Evolutionary conservation across 1,140 invertebrate genomes (phyloP), one percentile per base, ranked within the genome.

Genomic region (Parapsyche elsis): DNA sequence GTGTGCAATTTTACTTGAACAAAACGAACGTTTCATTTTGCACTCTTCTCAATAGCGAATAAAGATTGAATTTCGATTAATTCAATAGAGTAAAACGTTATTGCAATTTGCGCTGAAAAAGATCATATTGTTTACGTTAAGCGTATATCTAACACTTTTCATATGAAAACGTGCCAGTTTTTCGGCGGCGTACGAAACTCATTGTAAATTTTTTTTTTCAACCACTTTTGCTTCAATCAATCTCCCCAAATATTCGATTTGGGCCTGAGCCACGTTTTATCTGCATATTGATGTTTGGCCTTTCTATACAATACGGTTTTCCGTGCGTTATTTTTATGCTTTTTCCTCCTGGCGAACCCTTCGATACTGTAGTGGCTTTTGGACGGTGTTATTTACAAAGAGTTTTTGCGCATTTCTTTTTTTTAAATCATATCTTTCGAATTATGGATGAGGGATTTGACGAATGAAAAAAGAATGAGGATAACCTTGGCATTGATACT

Each of bases 141-240:
- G 5, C 61, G 5, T 30, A 16, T 30, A 5, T 23, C 19, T 46
- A 4, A 24, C 26, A 24, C 16, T 71, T 73, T 73, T 46, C 10
- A 26, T 30, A 10, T 30, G 64, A 23, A 67, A 67, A 67, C 24
- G 21, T 9, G 64, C 23, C 64, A 38, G 9, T 16, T 73, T 46
- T 71, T 71, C 67, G 30, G 5, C 57, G 19, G 45, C 71, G 38
- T 14, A 46, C 45, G 24, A 46, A 74, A 74, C n/a, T 23, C 49
- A 75, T 75, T 75, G 73, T 75, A 75, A 75, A 75, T 75, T 57
- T 75, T 75, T n/a, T n/a, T 75, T 74, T 46, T 57, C 46, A 75
- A n/a, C 5, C 1, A 49, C 73, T 49, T 75, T 46, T 75, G 19
- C 44, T 75, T 75, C 73, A 49, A 75, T 75, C 73, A 75, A 75